Percentiles rank a stretch among this genome's conserved stretches.
Evolutionary conservation across 2,888 invertebrate genomes (phyloP).

Genomic region (Enoplolaimus lenunculus): DNA sequence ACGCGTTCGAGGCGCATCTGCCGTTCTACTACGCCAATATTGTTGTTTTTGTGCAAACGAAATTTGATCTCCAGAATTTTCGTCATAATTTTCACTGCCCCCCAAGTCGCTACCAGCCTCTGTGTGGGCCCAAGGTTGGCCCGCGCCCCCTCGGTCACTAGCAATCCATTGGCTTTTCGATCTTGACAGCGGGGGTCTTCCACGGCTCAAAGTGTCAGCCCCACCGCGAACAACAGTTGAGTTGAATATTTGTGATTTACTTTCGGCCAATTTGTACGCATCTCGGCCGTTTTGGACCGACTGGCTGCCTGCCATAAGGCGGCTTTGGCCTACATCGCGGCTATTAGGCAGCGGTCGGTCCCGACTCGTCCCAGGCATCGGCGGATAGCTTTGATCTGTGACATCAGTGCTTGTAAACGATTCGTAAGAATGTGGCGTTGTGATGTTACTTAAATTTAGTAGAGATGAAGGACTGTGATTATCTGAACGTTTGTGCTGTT

Average conservation of each 20-base stretch:
- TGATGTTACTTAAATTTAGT: neutral
- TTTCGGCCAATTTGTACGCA: neutral
- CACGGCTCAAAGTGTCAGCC: neutral
- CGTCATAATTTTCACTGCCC: too few species aligned
- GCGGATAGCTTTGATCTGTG: too few species aligned
- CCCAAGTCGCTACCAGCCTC: neutral
- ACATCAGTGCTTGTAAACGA: too few species aligned
- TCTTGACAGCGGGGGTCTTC: neutral
- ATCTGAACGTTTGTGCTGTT: too few species aligned
- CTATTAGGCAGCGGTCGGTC: neutral
- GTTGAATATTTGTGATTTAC: neutral
- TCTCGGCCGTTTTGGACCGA: neutral
- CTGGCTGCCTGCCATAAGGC: neutral
- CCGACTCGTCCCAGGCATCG: too few species aligned
- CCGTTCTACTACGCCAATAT: neutral
- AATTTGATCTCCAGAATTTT: neutral
- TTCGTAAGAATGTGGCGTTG: neutral
- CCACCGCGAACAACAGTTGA: neutral
- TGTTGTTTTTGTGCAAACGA: neutral
- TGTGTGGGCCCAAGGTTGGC: too few species aligned
- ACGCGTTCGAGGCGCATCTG: neutral
- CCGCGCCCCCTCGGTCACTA: neutral
- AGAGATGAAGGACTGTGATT: neutral
- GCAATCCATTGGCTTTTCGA: neutral
- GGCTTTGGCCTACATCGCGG: neutral